These are phyloP conservation scores for Neodiprion pinetum DNA, from an alignment of 1,140 invertebrate genomes.

Conservation along the genomic window DNA sequence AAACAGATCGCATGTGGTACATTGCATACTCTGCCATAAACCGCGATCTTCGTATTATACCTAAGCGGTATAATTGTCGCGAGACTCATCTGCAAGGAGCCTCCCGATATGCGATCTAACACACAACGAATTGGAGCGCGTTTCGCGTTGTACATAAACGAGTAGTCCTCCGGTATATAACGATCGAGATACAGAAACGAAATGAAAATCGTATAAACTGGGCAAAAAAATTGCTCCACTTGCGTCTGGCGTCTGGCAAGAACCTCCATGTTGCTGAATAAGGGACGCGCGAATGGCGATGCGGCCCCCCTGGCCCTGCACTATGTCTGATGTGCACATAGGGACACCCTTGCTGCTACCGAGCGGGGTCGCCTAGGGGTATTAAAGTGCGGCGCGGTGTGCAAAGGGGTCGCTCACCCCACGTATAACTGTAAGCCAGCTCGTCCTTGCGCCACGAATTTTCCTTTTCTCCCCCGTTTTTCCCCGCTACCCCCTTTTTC, in stretches of 20 bases:
- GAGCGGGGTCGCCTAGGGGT: neutral
- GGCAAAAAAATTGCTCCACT: neutral
- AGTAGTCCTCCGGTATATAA: too few species aligned
- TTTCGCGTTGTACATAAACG: too few species aligned
- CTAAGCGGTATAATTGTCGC: too few species aligned
- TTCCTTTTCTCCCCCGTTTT: constrained; percentile 11
- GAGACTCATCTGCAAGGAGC: too few species aligned
- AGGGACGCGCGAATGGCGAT: constrained; percentile 1
- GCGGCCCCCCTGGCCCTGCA: neutral
- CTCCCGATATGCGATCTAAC: too few species aligned
- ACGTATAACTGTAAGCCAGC: neutral
- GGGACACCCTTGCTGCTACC: constrained; percentile 1
- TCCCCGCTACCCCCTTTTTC: constrained; percentile 17
- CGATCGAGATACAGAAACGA: too few species aligned
- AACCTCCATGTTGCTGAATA: neutral
- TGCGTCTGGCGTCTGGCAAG: neutral
- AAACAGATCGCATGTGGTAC: too few species aligned
- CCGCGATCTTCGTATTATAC: too few species aligned
- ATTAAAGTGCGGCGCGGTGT: neutral
- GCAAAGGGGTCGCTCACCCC: constrained; percentile 27
- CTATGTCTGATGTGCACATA: neutral
- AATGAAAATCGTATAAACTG: neutral
- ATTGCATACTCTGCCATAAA: too few species aligned
- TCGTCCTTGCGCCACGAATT: constrained; percentile 18
- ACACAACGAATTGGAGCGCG: too few species aligned